A percentile compares a stretch with the other conserved stretches of the same genome.
Conservation (phyloP, 2,113 vertebrate genomes). For the Verasper variegatus region DNA sequence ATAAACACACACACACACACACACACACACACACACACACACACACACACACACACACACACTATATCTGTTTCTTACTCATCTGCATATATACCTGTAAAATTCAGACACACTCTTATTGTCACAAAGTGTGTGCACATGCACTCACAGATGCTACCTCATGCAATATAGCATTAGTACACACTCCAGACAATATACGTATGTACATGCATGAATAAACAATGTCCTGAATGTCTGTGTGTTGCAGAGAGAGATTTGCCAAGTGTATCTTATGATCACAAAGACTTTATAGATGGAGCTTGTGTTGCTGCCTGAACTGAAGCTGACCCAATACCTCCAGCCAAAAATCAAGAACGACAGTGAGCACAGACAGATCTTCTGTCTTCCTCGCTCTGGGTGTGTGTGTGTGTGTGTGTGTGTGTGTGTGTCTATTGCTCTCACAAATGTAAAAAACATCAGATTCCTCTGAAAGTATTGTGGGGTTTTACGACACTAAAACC, state of each 20-base stretch:
- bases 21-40: slow-evolving; percentile 3
- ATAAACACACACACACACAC: slow-evolving; percentile 8
- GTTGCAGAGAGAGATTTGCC: slow-evolving; percentile 30
- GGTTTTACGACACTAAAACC: not conserved
- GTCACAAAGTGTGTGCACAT: not conserved
- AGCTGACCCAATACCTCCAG: slow-evolving; percentile 26
- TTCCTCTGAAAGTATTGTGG: not conserved
- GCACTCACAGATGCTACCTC: no score
- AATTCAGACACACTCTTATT: not conserved
- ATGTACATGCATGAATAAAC: slow-evolving; percentile 30
- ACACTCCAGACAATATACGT: not conserved
- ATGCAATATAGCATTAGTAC: not conserved
- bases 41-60: not conserved
- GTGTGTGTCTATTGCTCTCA: slow-evolving; percentile 10
- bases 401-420: not conserved
- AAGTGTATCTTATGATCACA: slow-evolving; percentile 66
- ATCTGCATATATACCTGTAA: not conserved
- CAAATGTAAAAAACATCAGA: not conserved
- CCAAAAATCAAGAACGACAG: slow-evolving; percentile 37
- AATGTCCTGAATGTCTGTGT: slow-evolving; percentile 39
- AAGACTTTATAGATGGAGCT: slow-evolving; percentile 60
- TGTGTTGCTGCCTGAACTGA: slow-evolving; percentile 48
- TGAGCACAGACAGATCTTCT: slow-evolving; percentile 39
- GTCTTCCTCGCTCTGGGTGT: not conserved
- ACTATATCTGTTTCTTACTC: not conserved